Evolutionary conservation across 2,113 vertebrate species (phyloP), one percentile per base, ranked within the genome.

Genomic region (Ictalurus furcatus): DNA sequence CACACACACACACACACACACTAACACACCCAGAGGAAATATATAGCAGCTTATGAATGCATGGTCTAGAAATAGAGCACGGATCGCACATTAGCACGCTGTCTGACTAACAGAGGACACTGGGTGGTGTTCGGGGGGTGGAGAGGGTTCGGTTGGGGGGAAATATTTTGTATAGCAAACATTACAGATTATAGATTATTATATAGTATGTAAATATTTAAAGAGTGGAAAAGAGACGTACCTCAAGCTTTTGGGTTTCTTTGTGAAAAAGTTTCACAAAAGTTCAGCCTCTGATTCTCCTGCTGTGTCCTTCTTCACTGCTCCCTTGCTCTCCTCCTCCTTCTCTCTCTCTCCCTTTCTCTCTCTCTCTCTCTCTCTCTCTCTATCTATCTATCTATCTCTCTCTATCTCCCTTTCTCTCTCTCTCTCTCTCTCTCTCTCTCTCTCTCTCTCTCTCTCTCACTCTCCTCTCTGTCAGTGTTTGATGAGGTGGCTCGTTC

Each of bases 21-120:
- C 93, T 92, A 54, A 81, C 85, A 80, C 81, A 87, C 93, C 91
- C 71, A 84, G 91, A 91, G 88, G 92, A 92, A 92, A 94, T 92
- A 94, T 92, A 94, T 90, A 93, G 92, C 65, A 92, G 92, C 83
- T 88, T 89, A 92, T 92, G 90, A 92, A 94, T 88, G 63, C 91
- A 88, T 59, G 12, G 78, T 86, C 91, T 93, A 93, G 89, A 93
- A 94, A 94, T 93, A 93, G 92, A 90, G 65, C 86, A 54, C 69
- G 86, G 73, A 83, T 67, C 13, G 30, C 88, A 82, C 83, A 86
- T 40, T 25, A 76, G 69, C 63, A 81, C 8, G 48, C 88, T 63
- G 44, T 85, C 74, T 84, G 85, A 87, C 67, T 82, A 28, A 85
- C 65, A 84, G 76, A 84, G 54, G 56, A 79, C 14, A 4, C 63